Evolutionary conservation across 2,888 invertebrate genomes (phyloP).

Genomic region (Cactoblastis cactorum): DNA sequence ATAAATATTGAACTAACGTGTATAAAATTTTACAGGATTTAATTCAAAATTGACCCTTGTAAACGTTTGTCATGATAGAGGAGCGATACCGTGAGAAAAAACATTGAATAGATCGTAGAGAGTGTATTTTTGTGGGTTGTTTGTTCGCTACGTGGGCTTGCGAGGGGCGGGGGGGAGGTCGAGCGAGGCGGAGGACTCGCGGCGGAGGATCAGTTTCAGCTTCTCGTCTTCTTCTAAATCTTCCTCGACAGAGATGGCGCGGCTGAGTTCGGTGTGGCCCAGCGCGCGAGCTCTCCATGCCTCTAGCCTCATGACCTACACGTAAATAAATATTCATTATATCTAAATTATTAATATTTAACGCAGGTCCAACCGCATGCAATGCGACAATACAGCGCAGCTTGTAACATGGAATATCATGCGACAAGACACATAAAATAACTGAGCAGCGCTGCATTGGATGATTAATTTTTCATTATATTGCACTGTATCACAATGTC

Average conservation of each 20-base stretch:
- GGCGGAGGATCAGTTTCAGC: constrained; percentile 54
- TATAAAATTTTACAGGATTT: not conserved
- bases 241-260: constrained; percentile 61
- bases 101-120: not conserved
- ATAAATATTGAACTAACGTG: constrained; percentile 2
- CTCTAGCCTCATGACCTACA: constrained; percentile 86
- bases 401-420: too few species aligned
- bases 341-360: not conserved
- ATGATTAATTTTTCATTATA: too few species aligned
- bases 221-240: constrained; percentile 66
- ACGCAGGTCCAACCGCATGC: too few species aligned
- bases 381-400: too few species aligned
- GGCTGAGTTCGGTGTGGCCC: constrained; percentile 59
- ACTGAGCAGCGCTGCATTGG: too few species aligned
- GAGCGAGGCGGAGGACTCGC: constrained; percentile 60
- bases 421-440: too few species aligned
- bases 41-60: constrained; percentile 12
- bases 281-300: constrained; percentile 81
- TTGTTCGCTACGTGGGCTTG: constrained; percentile 45
- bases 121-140: not conserved
- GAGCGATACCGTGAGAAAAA: not conserved
- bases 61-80: constrained; percentile 6
- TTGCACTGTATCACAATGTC: too few species aligned
- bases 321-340: not conserved
- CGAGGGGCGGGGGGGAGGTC: constrained; percentile 43